phyloP scores from a whole-genome alignment of 1,140 invertebrate genomes.

The Dreissena polymorpha region DNA sequence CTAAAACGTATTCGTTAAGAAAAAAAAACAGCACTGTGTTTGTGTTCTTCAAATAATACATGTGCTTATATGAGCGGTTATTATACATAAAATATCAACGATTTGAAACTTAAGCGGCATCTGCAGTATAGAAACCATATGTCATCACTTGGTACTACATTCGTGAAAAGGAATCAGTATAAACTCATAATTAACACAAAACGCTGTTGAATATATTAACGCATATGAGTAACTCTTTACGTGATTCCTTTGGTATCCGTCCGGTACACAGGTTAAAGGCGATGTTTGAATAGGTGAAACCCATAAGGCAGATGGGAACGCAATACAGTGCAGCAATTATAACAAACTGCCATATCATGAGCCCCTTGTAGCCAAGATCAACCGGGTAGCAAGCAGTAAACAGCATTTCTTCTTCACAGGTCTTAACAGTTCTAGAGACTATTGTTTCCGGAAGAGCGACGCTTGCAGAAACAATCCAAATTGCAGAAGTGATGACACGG shows the following conservation, averaged over 20 bases:
- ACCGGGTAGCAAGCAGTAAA: conserved; percentile 30
- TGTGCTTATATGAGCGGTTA: no score
- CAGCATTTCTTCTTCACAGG: conserved; percentile 5
- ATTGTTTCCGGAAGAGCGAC: conserved; percentile 30
- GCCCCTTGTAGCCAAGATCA: not conserved
- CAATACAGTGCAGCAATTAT: conserved; percentile 34
- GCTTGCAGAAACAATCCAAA: conserved; percentile 80
- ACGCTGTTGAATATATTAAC: no score
- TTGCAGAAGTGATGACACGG: conserved; percentile 89
- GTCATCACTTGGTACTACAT: no score
- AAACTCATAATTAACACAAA: no score
- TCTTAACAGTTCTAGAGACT: not conserved
- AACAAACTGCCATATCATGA: conserved; percentile 27
- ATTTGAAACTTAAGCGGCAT: no score
- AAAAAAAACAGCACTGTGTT: no score
- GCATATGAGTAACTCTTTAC: not conserved
- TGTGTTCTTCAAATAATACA: no score
- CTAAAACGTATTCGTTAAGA: no score
- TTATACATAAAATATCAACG: no score
- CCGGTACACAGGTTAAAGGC: conserved; percentile 13
- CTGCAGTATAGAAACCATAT: no score
- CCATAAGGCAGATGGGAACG: conserved; percentile 30
- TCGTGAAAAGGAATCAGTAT: no score
- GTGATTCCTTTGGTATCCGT: not conserved
- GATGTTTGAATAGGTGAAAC: conserved; percentile 34